phyloP scores from a whole-genome alignment of 92 coral and sea anemone species.

The Umimayanthus chanpuru region DNA sequence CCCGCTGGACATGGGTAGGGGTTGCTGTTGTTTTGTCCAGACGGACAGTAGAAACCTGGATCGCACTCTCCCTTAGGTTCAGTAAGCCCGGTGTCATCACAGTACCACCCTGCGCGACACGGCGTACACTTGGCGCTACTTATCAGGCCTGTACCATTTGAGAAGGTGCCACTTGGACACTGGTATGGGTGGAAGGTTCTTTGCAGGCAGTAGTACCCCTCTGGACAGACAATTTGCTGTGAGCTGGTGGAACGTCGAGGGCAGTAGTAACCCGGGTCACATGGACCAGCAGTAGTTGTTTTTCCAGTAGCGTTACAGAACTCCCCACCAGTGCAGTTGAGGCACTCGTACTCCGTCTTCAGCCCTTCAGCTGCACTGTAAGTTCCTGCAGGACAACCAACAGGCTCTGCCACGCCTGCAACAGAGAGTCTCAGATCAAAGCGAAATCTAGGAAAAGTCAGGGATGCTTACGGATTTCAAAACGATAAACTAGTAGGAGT shows the following conservation, averaged over 20 bases:
- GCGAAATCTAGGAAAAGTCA: background rate
- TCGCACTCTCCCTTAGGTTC: slow-evolving; percentile 82
- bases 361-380: slow-evolving; percentile 74
- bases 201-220: slow-evolving; percentile 75
- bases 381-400: slow-evolving; percentile 88
- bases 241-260: slow-evolving; percentile 75
- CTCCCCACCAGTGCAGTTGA: slow-evolving; percentile 94
- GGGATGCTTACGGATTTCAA: background rate
- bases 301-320: slow-evolving; percentile 86
- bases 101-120: slow-evolving; percentile 87
- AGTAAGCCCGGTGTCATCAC: slow-evolving; percentile 79
- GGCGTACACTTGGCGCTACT: slow-evolving; percentile 68
- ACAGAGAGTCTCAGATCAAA: background rate
- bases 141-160: slow-evolving; percentile 76
- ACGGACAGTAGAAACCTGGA: slow-evolving; percentile 82
- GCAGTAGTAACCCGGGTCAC: slow-evolving; percentile 88
- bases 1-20: slow-evolving; percentile 81
- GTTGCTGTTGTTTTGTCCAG: slow-evolving; percentile 79
- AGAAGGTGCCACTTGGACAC: slow-evolving; percentile 84
- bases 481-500: too few relatives aligned
- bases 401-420: slow-evolving; percentile 85
- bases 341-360: slow-evolving; percentile 68
- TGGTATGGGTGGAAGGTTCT: slow-evolving; percentile 84
- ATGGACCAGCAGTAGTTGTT: slow-evolving; percentile 88
- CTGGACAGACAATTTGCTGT: slow-evolving; percentile 73